Evolutionary conservation across 2,888 invertebrate species (phyloP), one percentile per base, ranked within the genome.

Genomic region (Calameuta idolon): DNA sequence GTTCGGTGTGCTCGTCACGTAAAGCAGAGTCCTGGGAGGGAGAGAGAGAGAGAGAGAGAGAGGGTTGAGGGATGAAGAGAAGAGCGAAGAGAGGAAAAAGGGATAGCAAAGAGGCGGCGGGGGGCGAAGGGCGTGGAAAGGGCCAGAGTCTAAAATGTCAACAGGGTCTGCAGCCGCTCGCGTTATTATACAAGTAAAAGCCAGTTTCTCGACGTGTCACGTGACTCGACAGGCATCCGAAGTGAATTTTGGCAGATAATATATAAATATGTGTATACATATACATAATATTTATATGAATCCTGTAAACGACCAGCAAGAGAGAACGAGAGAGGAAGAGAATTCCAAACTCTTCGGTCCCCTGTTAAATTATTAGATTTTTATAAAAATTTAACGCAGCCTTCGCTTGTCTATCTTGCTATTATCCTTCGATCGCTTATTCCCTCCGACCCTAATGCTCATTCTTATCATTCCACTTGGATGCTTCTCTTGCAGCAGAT

Each of bases 1-100:
- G 87, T 86, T 90, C 89, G 87, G 87, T 84, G 89, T 90, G 86
- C 91, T 86, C 85, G 88, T 90, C 91, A 91, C 90, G 90, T 91
- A 91, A 85, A 83, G 83, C 79, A 79, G 80, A 81, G 80, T 80
- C 79, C 81, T 77, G 82, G 74, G 77, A 30, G 74, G 34, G 75
- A 11, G 69, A 69, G 69, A 3, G 33, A 33, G 33, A 33, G 33
- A 33, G 33, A 33, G 33, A 3, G 33, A 33, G 33, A 33, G 33
- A 33, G 69, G 69, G 69, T 40, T 79, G 83, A 81, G 83, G 80
- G 80, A 82, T 78, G 80, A 79, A 81, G 75, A 79, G 75, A 79
- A 78, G 80, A 83, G 85, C 76, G 81, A 82, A 84, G 83, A 86
- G 75, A 12, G 73, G 71, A 74, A 35, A 35, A 37, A 68, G 69